phyloP scores from a whole-genome alignment of 2,797 vertebrate genomes.

The Anguilla megastoma region DNA sequence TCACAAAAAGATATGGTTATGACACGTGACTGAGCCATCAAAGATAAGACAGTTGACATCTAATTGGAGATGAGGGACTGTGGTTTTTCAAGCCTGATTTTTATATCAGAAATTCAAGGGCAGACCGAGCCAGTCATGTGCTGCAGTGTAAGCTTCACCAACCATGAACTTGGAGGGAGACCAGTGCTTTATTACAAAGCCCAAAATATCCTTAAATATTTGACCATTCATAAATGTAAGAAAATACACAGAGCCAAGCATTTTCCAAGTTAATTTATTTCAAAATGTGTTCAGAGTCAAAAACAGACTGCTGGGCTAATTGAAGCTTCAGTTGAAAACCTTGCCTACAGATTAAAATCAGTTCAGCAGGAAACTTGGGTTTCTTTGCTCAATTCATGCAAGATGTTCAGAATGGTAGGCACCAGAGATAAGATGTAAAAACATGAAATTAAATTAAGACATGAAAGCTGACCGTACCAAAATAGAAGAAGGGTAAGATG shows the following conservation, averaged over 20 bases:
- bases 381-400: slow-evolving; percentile 41
- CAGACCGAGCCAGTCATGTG: neutral
- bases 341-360: neutral
- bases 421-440: slow-evolving; percentile 11
- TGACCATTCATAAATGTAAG: neutral
- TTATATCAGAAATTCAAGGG: neutral
- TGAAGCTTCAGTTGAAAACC: slow-evolving; percentile 52
- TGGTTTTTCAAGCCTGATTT: neutral
- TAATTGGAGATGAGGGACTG: neutral
- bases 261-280: slow-evolving; percentile 71
- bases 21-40: neutral
- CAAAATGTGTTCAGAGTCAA: slow-evolving; percentile 67
- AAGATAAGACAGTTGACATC: neutral
- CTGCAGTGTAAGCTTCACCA: neutral
- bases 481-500: neutral
- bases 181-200: neutral
- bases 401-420: slow-evolving; percentile 20
- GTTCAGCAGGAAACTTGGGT: neutral
- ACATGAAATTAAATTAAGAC: slow-evolving; percentile 4
- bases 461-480: slow-evolving; percentile 27
- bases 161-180: neutral
- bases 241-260: neutral
- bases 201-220: neutral
- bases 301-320: slow-evolving; percentile 62
- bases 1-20: slow-evolving; percentile 69